Evolutionary conservation across 2,888 invertebrate species (phyloP).

Genomic region (Calameuta pallipes): DNA sequence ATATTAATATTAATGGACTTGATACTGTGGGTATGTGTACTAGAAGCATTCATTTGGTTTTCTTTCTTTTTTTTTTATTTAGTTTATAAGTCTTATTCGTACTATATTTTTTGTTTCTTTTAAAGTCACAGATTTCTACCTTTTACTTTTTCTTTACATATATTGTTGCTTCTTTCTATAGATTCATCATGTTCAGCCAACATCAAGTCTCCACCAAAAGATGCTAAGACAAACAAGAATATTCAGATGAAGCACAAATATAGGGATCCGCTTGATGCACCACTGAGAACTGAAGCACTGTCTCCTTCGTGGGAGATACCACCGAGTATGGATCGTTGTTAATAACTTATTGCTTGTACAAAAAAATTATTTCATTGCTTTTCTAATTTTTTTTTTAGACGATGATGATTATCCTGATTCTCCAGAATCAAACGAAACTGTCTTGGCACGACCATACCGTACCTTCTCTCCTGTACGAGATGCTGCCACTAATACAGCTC

Average conservation of each 20-base stretch:
- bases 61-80: not conserved
- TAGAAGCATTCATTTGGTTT: not conserved
- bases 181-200: conserved; percentile 14
- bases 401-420: conserved; percentile 61
- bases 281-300: conserved; percentile 54
- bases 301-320: conserved; percentile 54
- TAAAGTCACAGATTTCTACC: not conserved
- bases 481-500: conserved; percentile 57
- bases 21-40: conserved; percentile 59
- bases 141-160: not conserved
- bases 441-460: conserved; percentile 56
- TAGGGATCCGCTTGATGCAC: conserved; percentile 53
- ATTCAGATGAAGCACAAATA: conserved; percentile 56
- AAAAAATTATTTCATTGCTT: conserved; percentile 3
- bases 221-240: conserved; percentile 61
- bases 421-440: conserved; percentile 63
- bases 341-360: conserved; percentile 4
- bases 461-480: conserved; percentile 61
- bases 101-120: not conserved
- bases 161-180: not conserved
- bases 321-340: not conserved
- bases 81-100: not conserved
- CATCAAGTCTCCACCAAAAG: conserved; percentile 59
- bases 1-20: conserved; percentile 44
- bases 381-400: conserved; percentile 37